Conservation (phyloP, 1,140 invertebrate genomes). For the Archivesica marissinica region DNA sequence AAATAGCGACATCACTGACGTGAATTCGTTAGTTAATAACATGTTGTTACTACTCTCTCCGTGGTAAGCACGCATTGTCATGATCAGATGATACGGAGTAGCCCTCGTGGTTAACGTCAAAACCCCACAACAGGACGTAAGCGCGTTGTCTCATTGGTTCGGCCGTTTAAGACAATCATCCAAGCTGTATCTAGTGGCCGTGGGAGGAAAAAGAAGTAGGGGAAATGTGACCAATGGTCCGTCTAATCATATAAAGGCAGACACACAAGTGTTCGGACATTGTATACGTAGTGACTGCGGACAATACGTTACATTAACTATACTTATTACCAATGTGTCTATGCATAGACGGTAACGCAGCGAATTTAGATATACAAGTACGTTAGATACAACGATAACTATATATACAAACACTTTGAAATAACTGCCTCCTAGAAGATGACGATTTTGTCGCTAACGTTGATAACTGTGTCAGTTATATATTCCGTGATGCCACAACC, state of each 20-base stretch:
- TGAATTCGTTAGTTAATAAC: background rate
- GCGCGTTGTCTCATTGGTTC: conserved; percentile 11
- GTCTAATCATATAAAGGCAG: background rate
- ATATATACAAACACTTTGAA: background rate
- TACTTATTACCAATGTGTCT: background rate
- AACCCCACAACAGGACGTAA: conserved; percentile 26
- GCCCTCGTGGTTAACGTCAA: conserved; percentile 4
- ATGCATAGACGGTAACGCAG: background rate
- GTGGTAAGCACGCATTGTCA: background rate
- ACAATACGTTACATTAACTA: background rate
- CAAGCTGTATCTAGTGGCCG: background rate
- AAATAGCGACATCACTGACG: background rate
- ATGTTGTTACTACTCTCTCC: too few species aligned
- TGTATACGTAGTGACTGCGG: background rate
- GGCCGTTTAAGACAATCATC: background rate
- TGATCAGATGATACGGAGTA: conserved; percentile 4
- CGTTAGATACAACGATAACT: background rate
- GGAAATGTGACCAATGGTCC: background rate
- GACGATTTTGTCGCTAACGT: background rate
- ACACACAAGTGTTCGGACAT: background rate
- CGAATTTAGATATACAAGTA: background rate
- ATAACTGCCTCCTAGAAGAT: background rate
- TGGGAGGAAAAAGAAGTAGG: too few species aligned
- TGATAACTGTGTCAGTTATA: background rate
- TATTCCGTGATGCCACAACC: conserved; percentile 10